A percentile compares a stretch with the other conserved stretches of the same genome.
These are phyloP conservation scores for Patella vulgata DNA, from an alignment of 1,140 invertebrate species.

Conservation along the genomic window DNA sequence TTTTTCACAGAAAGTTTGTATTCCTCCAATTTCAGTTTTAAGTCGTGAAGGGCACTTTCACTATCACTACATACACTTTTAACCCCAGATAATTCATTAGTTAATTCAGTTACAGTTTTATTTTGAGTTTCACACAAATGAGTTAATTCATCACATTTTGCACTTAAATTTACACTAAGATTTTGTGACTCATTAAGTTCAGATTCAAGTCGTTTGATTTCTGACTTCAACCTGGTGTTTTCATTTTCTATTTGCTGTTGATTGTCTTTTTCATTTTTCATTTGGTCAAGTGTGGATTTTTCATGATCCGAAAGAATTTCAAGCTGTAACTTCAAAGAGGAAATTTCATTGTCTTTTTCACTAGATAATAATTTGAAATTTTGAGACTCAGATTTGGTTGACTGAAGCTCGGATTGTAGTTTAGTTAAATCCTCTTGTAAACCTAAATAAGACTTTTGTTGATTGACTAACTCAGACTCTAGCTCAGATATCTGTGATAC, in stretches of 20 bases:
- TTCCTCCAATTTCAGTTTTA: background rate
- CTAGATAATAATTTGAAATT: background rate
- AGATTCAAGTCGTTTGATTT: constrained; percentile 3
- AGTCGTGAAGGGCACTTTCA: no score
- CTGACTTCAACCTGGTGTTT: background rate
- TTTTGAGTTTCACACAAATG: background rate
- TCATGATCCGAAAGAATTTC: background rate
- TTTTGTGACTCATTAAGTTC: constrained; percentile 7
- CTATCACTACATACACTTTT: no score
- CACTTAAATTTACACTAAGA: background rate
- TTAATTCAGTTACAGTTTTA: background rate
- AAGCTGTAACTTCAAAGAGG: background rate
- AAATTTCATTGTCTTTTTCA: constrained; percentile 2
- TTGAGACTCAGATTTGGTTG: background rate
- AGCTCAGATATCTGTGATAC: constrained; percentile 41
- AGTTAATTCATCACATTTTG: constrained; percentile 2
- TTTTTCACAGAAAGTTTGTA: background rate
- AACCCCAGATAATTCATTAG: background rate
- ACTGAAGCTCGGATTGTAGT: constrained; percentile 27
- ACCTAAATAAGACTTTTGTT: constrained; percentile 24
- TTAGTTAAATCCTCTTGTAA: constrained; percentile 22
- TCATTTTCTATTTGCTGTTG: background rate
- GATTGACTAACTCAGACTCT: constrained; percentile 36
- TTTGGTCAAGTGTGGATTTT: background rate
- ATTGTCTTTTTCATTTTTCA: constrained; percentile 7